These are phyloP conservation scores for Pogonocherus hispidulus DNA, from an alignment of 2,888 invertebrate species.

Conservation along the genomic window DNA sequence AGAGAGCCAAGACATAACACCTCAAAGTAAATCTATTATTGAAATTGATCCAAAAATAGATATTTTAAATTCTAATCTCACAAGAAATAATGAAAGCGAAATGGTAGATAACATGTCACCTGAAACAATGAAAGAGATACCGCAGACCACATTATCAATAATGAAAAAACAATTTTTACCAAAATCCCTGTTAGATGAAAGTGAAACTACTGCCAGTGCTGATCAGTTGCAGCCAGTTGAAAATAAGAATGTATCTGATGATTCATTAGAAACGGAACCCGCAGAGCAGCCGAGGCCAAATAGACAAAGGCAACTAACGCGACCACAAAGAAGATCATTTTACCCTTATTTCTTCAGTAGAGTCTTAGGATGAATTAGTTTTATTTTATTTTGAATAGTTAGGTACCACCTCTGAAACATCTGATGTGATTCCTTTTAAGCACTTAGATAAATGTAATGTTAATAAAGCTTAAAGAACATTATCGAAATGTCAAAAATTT, in stretches of 20 bases:
- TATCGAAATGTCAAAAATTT: constrained; percentile 14
- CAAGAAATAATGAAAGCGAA: constrained; percentile 56
- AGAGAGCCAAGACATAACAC: not conserved
- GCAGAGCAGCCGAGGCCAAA: constrained; percentile 65
- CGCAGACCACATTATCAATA: not conserved
- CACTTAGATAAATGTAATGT: constrained; percentile 6
- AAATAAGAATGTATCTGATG: constrained; percentile 30
- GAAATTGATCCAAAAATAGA: constrained; percentile 68
- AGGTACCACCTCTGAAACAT: constrained; percentile 4
- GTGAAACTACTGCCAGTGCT: constrained; percentile 32
- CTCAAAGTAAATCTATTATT: not conserved
- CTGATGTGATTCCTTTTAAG: constrained; percentile 19
- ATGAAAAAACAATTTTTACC: constrained; percentile 55
- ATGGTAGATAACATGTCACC: constrained; percentile 23
- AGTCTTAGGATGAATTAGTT: constrained; percentile 68
- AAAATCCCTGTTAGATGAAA: constrained; percentile 51
- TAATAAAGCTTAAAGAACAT: constrained; percentile 18
- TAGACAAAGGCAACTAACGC: constrained; percentile 68
- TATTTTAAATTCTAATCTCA: constrained; percentile 67
- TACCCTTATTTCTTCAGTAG: constrained; percentile 72
- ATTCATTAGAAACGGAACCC: constrained; percentile 33
- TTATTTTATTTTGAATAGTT: constrained; percentile 6
- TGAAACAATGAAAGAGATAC: not conserved
- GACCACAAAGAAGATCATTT: constrained; percentile 70
- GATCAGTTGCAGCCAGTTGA: too few species aligned